Percentiles rank a stretch among this genome's conserved stretches.
These are phyloP conservation scores for Epinephelus moara DNA, from an alignment of 2,113 vertebrate species.

Conservation along the genomic window DNA sequence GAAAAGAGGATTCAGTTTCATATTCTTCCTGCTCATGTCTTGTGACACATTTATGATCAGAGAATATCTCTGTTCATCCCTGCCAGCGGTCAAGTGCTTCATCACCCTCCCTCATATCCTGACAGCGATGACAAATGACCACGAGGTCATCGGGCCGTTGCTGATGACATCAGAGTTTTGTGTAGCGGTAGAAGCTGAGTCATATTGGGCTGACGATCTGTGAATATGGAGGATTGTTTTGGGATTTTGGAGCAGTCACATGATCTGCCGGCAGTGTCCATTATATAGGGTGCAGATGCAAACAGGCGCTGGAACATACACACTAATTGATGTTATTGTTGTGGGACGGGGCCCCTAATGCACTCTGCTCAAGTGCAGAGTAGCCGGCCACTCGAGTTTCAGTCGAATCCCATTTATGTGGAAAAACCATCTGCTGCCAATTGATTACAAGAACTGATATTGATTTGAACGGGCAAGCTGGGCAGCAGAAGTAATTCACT, in stretches of 20 bases:
- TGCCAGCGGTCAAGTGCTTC: slow-evolving; percentile 23
- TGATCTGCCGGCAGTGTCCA: slow-evolving; percentile 29
- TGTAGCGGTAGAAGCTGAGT: slow-evolving; percentile 47
- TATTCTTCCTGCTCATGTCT: neutral
- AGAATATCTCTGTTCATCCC: slow-evolving; percentile 17
- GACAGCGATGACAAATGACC: slow-evolving; percentile 55
- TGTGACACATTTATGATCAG: slow-evolving; percentile 24
- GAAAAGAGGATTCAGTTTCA: slow-evolving; percentile 31
- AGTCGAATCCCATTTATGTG: slow-evolving; percentile 62
- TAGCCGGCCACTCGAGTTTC: slow-evolving; percentile 61
- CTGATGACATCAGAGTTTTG: slow-evolving; percentile 55
- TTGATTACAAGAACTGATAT: slow-evolving; percentile 76
- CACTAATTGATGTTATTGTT: slow-evolving; percentile 63
- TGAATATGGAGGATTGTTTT: slow-evolving; percentile 39
- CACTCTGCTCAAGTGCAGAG: slow-evolving; percentile 32
- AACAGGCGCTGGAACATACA: slow-evolving; percentile 14
- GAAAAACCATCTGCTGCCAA: slow-evolving; percentile 75
- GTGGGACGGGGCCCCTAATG: slow-evolving; percentile 49
- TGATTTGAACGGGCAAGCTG: slow-evolving; percentile 68
- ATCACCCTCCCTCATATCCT: slow-evolving; percentile 51
- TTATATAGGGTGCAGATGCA: neutral
- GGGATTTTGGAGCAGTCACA: slow-evolving; percentile 10
- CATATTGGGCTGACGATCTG: slow-evolving; percentile 20
- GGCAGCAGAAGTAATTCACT: slow-evolving; percentile 57
- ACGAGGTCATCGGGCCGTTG: slow-evolving; percentile 33